Percentiles rank a stretch among this genome's conserved stretches.
Evolutionary conservation across 2,797 vertebrate genomes (phyloP).

Genomic region (Falco berigora): DNA sequence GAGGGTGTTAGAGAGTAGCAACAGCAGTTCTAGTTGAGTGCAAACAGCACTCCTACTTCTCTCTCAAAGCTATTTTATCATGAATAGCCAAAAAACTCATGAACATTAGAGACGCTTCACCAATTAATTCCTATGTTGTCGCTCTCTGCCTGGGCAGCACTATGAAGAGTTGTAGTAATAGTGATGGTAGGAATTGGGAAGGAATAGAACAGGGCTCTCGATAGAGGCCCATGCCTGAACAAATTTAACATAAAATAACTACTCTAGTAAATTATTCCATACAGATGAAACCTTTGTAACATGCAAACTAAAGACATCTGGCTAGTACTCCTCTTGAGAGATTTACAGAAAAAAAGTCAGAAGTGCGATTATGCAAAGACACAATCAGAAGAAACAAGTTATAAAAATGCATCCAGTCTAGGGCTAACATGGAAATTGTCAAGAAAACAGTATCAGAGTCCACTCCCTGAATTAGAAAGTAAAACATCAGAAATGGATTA

Average conservation of each 20-base stretch:
- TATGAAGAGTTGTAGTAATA: background rate
- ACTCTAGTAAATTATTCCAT: background rate
- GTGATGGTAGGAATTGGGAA: background rate
- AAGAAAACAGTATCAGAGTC: background rate
- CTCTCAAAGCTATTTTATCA: background rate
- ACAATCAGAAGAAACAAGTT: background rate
- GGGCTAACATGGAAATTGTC: background rate
- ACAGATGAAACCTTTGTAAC: background rate
- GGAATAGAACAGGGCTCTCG: background rate
- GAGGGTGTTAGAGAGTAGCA: background rate
- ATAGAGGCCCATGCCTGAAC: background rate
- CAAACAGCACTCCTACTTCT: background rate
- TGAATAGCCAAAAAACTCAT: background rate
- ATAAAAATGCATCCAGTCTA: background rate
- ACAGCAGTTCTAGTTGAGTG: background rate
- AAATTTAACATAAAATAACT: background rate
- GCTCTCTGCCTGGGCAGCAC: background rate
- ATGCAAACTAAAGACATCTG: background rate
- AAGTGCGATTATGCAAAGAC: background rate
- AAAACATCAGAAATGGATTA: background rate
- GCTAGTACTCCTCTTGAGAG: background rate
- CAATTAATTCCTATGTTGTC: background rate
- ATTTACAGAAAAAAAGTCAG: background rate
- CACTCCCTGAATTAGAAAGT: background rate
- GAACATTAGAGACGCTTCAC: background rate